phyloP scores from a whole-genome alignment of 2,113 vertebrate species.

The Coturnix japonica region DNA sequence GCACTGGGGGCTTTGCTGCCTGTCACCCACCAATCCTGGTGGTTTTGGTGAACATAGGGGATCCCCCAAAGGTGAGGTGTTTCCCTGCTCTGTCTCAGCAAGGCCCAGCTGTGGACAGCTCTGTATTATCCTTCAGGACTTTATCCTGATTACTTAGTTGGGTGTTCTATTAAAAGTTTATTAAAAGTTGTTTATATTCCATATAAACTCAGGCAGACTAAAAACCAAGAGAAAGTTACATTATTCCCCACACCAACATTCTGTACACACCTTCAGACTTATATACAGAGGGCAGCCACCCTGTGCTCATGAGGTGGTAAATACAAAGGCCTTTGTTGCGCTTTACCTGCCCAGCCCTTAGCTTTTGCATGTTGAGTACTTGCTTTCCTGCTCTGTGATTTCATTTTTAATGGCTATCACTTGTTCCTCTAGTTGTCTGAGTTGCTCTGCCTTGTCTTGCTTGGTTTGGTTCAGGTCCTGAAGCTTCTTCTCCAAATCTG shows the following conservation, averaged over 20 bases:
- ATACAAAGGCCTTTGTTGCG: background rate
- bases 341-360: conserved; percentile 36
- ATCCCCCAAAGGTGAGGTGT: rapidly evolving
- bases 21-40: background rate
- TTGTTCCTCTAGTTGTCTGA: conserved; percentile 73
- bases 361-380: conserved; percentile 76
- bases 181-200: background rate
- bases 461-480: conserved; percentile 74
- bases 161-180: conserved; percentile 32
- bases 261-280: background rate
- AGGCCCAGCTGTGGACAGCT: background rate
- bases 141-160: background rate
- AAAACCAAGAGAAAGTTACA: background rate
- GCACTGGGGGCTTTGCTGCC: background rate
- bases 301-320: background rate
- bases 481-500: conserved; percentile 87
- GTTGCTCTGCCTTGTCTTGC: conserved; percentile 77
- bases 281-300: background rate
- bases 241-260: background rate
- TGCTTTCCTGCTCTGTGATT: conserved; percentile 72
- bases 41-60: rapidly evolving
- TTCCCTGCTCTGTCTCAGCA: background rate
- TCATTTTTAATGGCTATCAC: conserved; percentile 78
- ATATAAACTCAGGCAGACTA: background rate
- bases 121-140: background rate